Evolutionary conservation across 1,140 invertebrate genomes (phyloP).

Genomic region (Oryctes rhinoceros): DNA sequence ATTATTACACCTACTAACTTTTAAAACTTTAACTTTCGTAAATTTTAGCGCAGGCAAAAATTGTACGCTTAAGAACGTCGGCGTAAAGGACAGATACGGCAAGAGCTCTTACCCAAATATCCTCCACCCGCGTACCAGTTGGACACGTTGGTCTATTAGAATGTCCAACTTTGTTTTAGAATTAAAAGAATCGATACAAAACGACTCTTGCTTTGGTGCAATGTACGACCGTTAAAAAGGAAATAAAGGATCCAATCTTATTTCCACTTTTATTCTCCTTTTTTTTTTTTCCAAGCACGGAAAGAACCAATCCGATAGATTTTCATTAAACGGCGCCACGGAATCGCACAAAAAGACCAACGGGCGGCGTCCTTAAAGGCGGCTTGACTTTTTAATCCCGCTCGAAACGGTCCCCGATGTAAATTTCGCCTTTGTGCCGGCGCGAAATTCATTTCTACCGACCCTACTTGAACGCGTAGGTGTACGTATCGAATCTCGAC

Average conservation of each 20-base stretch:
- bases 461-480: not conserved
- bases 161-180: not conserved
- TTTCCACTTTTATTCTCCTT: not conserved
- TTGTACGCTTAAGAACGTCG: no score
- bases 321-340: not conserved
- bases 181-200: not conserved
- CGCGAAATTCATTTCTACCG: not conserved
- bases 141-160: not conserved
- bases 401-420: not conserved
- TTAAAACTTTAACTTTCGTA: no score
- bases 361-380: not conserved
- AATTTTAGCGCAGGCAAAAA: no score
- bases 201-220: not conserved
- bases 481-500: not conserved
- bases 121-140: not conserved
- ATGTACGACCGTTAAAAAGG: no score
- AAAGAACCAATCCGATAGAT: not conserved
- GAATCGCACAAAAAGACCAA: not conserved
- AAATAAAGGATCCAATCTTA: not conserved
- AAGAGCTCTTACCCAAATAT: no score
- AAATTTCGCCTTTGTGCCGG: not conserved
- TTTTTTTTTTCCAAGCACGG: not conserved
- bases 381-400: not conserved
- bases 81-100: no score
- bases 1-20: no score